A percentile compares a stretch with the other conserved stretches of the same genome.
These are phyloP conservation scores for Ostrea denselamellosa DNA, from an alignment of 1,140 invertebrate genomes.

Conservation along the genomic window DNA sequence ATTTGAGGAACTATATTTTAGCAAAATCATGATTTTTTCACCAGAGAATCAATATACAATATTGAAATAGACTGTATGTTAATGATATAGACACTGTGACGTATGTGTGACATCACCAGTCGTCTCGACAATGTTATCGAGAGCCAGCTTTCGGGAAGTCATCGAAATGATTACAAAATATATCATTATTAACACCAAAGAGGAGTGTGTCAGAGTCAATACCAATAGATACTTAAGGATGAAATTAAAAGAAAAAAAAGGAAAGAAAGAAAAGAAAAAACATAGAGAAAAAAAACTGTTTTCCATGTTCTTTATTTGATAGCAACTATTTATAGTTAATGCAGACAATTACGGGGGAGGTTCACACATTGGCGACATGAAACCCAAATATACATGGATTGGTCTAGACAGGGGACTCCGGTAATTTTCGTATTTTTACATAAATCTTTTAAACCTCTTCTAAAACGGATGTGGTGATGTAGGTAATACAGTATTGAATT, in stretches of 20 bases:
- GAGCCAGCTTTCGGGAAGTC: neutral
- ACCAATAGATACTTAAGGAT: too few species aligned
- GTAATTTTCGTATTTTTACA: neutral
- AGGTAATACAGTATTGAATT: neutral
- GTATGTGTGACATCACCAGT: slow-evolving; percentile 11
- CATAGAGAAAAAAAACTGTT: too few species aligned
- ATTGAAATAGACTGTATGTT: neutral
- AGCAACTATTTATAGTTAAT: slow-evolving; percentile 43
- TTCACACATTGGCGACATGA: slow-evolving; percentile 41
- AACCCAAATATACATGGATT: slow-evolving; percentile 35
- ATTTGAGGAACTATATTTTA: too few species aligned
- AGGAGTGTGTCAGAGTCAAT: too few species aligned
- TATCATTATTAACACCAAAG: too few species aligned
- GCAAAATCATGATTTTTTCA: too few species aligned
- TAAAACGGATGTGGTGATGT: neutral
- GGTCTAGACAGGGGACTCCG: neutral
- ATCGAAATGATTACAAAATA: too few species aligned
- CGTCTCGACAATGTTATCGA: slow-evolving; percentile 22
- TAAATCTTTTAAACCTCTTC: neutral
- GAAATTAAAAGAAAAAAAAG: too few species aligned
- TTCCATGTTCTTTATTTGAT: neutral
- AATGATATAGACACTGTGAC: slow-evolving; percentile 28
- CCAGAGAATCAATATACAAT: neutral
- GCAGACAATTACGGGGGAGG: slow-evolving; percentile 37
- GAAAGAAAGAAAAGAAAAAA: too few species aligned